Evolutionary conservation across 2,113 vertebrate genomes (phyloP), one percentile per base, ranked within the genome.

Genomic region (Brachyistius frenatus): DNA sequence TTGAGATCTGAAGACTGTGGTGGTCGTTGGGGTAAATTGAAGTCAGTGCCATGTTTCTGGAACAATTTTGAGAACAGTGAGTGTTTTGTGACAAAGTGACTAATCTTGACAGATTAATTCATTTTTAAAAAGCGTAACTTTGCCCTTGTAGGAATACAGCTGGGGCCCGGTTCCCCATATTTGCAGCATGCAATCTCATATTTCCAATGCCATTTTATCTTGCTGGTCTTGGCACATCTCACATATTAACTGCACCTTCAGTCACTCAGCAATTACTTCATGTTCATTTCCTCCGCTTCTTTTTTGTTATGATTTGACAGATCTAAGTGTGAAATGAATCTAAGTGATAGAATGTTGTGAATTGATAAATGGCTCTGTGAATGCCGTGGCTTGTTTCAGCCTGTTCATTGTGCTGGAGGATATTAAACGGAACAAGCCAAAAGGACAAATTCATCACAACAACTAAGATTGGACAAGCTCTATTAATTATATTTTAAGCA

Each of bases 71-170:
- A 49, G 57, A 31, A 16, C 23, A 15, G 68, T 53, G 47, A 60
- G 33, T 35, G 44, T 80, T 73, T 65, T 49, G 56, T 80, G 76
- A 76, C 57, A 69, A 74, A 73, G 32, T 69, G 47, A 33, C n/a
- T 14, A 2, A 31, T 35, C 36, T 30, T 39, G 50, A 64, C 69
- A 71, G 66, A 39, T 52, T 52, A 71, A 75, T 67, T 58, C 31
- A 71, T 78, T 66, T 52, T 39, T 64, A 39, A 60, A 23, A 68
- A 64, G 67, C 57, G 15, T 13, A 44, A 39, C 75, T 7, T 39
- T 33, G 15, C 57, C 57, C 81, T 46, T 32, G 64, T 66, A 55
- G 54, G 47, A 37, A 64, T 1, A 5, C 75, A 81, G 74, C 78
- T 82, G 73, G 64, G 69, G 56, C 56, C 52, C 0, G 4, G 73